Conservation (phyloP, 2,113 vertebrate genomes). For the Oreochromis tanganicae region DNA sequence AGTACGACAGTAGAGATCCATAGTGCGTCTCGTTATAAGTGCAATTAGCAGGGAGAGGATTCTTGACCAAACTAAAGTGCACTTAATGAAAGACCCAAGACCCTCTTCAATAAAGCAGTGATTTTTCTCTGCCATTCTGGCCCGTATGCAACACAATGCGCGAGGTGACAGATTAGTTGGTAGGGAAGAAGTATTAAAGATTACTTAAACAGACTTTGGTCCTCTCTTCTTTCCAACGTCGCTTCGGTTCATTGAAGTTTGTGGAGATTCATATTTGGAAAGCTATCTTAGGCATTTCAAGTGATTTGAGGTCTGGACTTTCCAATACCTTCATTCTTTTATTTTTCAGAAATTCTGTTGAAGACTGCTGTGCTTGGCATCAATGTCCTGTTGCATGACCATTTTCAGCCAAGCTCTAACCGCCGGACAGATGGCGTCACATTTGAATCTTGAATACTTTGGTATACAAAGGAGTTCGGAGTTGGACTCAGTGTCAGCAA, state of each 20-base stretch:
- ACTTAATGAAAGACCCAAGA: constrained; percentile 49
- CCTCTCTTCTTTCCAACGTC: background rate
- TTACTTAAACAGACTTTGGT: background rate
- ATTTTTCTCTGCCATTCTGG: background rate
- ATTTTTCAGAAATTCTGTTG: background rate
- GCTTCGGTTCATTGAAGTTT: background rate
- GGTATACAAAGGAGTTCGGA: background rate
- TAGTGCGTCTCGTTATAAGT: background rate
- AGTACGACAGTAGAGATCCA: background rate
- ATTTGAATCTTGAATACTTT: background rate
- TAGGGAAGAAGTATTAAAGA: background rate
- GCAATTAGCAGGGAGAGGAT: constrained; percentile 45
- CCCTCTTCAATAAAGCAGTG: constrained; percentile 20
- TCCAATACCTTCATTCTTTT: background rate
- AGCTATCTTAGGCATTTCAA: background rate
- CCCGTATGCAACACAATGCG: background rate
- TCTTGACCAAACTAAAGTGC: constrained; percentile 45
- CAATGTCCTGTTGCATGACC: background rate
- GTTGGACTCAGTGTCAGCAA: background rate
- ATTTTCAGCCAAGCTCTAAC: background rate
- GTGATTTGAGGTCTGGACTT: background rate
- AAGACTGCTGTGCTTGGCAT: background rate
- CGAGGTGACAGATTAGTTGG: background rate
- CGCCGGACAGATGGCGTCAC: background rate
- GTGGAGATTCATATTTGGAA: background rate